These are phyloP conservation scores for Cotesia chilonis DNA, from an alignment of 1,140 invertebrate species.

Conservation along the genomic window DNA sequence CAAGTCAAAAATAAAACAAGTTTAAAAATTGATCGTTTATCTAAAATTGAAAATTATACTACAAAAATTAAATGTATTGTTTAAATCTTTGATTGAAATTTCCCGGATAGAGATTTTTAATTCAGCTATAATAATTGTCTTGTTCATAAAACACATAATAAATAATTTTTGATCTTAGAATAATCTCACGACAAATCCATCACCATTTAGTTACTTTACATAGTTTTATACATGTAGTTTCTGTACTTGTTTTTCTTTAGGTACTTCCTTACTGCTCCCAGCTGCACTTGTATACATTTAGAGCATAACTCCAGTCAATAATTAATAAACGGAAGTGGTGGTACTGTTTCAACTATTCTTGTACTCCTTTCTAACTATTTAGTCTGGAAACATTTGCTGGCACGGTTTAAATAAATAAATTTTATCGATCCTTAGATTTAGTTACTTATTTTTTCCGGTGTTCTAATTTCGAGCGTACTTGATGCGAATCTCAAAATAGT, in stretches of 20 bases:
- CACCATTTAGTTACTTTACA: no score
- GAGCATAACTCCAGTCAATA: slow-evolving; percentile 41
- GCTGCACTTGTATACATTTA: neutral
- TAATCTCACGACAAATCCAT: no score
- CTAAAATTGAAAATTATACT: no score
- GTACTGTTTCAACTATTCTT: slow-evolving; percentile 29
- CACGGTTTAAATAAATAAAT: slow-evolving; percentile 30
- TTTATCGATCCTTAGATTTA: slow-evolving; percentile 31
- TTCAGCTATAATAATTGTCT: no score
- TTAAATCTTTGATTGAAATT: no score
- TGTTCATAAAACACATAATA: no score
- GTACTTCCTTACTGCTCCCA: neutral
- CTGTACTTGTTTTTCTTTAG: neutral
- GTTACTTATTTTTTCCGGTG: neutral
- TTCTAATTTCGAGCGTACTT: neutral
- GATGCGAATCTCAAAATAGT: slow-evolving; percentile 1
- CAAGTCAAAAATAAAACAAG: no score
- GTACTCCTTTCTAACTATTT: slow-evolving; percentile 1
- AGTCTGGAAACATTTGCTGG: slow-evolving; percentile 11
- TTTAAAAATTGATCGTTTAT: no score
- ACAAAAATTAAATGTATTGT: no score
- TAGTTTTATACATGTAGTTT: no score
- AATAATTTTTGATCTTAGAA: no score
- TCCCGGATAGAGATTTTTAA: no score
- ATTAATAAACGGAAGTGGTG: slow-evolving; percentile 48